phyloP scores from a whole-genome alignment of 2,797 vertebrate genomes.

The Synanceia verrucosa region DNA sequence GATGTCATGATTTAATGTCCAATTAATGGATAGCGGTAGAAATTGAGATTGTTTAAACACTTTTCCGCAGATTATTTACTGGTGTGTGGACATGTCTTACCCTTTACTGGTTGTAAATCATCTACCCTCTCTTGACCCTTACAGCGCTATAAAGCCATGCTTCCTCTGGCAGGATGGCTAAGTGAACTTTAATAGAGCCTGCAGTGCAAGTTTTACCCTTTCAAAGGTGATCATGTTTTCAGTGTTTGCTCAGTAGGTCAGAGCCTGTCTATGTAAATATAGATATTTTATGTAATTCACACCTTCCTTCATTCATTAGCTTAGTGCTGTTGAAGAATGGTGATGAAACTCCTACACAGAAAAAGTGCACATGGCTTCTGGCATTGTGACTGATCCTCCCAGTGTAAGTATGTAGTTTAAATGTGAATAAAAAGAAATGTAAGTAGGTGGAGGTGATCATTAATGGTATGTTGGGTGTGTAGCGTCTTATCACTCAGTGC shows the following conservation, averaged over 20 bases:
- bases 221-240: slow-evolving; percentile 19
- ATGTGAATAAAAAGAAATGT: too few relatives aligned
- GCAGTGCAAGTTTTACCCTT: slow-evolving; percentile 31
- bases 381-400: neutral
- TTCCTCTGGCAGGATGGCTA: slow-evolving; percentile 39
- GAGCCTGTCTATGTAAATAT: slow-evolving; percentile 1
- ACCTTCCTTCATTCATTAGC: neutral
- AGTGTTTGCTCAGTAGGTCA: slow-evolving; percentile 10
- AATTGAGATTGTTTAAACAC: slow-evolving; percentile 63
- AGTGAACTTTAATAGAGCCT: slow-evolving; percentile 52
- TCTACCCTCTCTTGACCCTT: slow-evolving; percentile 60
- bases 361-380: neutral
- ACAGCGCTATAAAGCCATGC: slow-evolving; percentile 47
- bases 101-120: slow-evolving; percentile 66
- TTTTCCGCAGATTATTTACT: slow-evolving; percentile 67
- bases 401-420: too few relatives aligned
- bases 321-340: neutral
- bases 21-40: slow-evolving; percentile 66
- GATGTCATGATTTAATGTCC: slow-evolving; percentile 78
- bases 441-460: slow-evolving; percentile 22
- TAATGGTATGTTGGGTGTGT: slow-evolving; percentile 32
- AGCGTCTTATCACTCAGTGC: slow-evolving; percentile 34
- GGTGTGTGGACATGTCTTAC: slow-evolving; percentile 60
- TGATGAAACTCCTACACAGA: neutral
- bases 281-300: neutral